Evolutionary conservation across 64 coral and sea anemone species (phyloP).

Genomic region (Montipora capricornis): DNA sequence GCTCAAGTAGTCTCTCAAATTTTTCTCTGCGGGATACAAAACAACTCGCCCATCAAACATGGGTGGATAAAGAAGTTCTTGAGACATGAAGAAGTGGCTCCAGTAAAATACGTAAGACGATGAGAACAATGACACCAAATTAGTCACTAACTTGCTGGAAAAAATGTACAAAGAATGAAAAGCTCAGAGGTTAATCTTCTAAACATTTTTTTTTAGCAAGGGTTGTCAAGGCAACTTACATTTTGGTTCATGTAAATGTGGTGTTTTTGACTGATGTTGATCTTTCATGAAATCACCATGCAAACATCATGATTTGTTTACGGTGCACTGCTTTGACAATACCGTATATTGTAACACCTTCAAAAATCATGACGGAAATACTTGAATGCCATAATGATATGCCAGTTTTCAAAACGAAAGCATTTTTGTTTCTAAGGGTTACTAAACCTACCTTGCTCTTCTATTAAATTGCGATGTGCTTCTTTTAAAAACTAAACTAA

Average conservation of each 20-base stretch:
- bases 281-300: no score
- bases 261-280: no score
- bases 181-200: background rate
- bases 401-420: no score
- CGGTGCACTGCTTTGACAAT: no score
- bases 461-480: constrained; percentile 93
- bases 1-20: constrained; percentile 97
- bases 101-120: constrained; percentile 96
- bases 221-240: no score
- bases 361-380: no score
- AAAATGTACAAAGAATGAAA: background rate
- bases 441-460: constrained; percentile 78
- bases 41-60: constrained; percentile 99
- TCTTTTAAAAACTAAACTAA: constrained; percentile 96
- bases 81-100: constrained; percentile 75
- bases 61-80: constrained; percentile 90
- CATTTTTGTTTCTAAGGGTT: no score
- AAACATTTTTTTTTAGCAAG: no score
- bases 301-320: no score
- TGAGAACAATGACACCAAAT: constrained; percentile 91
- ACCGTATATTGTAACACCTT: no score
- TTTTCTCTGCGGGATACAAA: constrained; percentile 87
- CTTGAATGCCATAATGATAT: no score
- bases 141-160: constrained; percentile 92
- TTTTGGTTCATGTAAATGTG: no score